Conservation (phyloP, 37 sponge, comb jelly and placozoan species). For the Haliclona indistincta region DNA sequence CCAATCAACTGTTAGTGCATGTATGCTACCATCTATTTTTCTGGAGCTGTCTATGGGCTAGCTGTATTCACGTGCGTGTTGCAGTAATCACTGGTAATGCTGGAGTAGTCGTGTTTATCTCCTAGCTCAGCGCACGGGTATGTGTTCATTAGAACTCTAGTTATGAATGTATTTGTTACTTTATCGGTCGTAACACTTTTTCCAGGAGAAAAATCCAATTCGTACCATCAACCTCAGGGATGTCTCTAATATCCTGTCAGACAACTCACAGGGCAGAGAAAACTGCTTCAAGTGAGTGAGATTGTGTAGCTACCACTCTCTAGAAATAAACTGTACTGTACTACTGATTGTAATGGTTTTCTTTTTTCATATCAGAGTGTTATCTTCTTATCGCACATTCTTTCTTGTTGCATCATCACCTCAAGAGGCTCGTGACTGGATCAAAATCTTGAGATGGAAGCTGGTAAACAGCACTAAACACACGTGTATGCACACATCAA, state of each 20-base stretch:
- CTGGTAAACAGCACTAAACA: too few species aligned
- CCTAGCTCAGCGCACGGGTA: too few species aligned
- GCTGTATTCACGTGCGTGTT: too few species aligned
- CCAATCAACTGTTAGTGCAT: too few species aligned
- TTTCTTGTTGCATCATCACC: constrained; percentile 51
- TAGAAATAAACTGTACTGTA: neutral
- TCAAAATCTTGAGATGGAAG: constrained; percentile 68
- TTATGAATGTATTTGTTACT: neutral
- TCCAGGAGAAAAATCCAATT: constrained; percentile 48
- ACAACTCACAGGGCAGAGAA: constrained; percentile 46
- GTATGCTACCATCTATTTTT: too few species aligned
- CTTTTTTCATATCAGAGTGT: constrained; percentile 1
- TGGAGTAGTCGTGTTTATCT: too few species aligned
- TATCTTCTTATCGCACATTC: constrained; percentile 57
- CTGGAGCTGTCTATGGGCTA: too few species aligned
- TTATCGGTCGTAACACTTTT: neutral
- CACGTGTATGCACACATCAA: too few species aligned
- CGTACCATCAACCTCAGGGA: constrained; percentile 53
- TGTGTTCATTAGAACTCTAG: neutral
- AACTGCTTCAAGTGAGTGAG: constrained; percentile 52
- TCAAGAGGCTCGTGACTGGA: constrained; percentile 71
- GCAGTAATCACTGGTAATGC: too few species aligned
- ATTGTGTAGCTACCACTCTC: neutral
- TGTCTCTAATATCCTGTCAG: constrained; percentile 30
- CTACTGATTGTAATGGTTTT: neutral